Base-by-base conservation (phyloP, 2,888 invertebrate species). In the Notocelia uddmanniana region DNA sequence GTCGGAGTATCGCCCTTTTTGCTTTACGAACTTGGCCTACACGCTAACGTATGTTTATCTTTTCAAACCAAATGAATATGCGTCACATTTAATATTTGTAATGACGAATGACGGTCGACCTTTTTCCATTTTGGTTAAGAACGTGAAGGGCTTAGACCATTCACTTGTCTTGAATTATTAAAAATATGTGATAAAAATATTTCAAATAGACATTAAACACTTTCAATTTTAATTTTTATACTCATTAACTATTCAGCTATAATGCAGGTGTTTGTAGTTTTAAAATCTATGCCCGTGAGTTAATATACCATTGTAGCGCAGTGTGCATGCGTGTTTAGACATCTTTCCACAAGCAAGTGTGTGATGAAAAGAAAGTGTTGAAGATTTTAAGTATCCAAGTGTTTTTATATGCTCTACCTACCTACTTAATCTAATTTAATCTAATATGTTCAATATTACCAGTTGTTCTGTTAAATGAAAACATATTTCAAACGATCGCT, bases 241-340 rank as follows among this genome's bases (percentile, higher is more conserved):
- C 45, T 45, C 45, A 45, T 41, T 15, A 41, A n/a, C 6, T n/a
- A 45, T 45, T 45, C 45, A 45, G 45, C 45, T 45, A 45, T 2
- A 45, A n/a, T 45, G n/a, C n/a, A 41, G n/a, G n/a, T 45, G 45
- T n/a, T 45, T n/a, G 15, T n/a, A n/a, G 45, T 45, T 45, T 45
- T 8, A 45, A 45, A 45, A n/a, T 45, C 15, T 13, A 15, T 5
- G 13, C 41, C n/a, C 13, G 15, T 15, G 37, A 11, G 37, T 37
- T 37, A 41, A 15, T 45, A 45, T 15, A 45, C 45, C 45, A 45
- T 45, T 45, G 15, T 45, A 8, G 6, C n/a, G 45, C 45, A 8
- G n/a, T 45, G n/a, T 45, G n/a, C n/a, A 15, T 45, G 45, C 45
- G n/a, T n/a, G n/a, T n/a, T 45, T 6, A n/a, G 13, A 45, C 41